phyloP scores from a whole-genome alignment of 2,888 invertebrate genomes.

The Arrhopalites spinosus region DNA sequence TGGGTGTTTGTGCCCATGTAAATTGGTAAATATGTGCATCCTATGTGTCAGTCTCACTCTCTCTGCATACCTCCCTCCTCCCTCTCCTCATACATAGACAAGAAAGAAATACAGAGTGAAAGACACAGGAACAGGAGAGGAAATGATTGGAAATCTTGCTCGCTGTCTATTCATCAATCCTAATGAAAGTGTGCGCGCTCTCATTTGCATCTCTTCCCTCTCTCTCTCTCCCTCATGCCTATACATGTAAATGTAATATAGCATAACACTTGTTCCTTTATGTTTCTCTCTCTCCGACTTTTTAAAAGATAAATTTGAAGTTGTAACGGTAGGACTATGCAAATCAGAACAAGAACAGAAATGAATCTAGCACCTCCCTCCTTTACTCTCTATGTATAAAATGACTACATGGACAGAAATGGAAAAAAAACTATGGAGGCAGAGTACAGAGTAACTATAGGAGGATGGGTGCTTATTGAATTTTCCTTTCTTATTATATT shows the following conservation, averaged over 20 bases:
- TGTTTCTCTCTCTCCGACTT: constrained; percentile 7
- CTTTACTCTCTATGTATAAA: no score
- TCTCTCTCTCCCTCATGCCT: neutral
- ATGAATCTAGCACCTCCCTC: no score
- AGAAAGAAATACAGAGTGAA: constrained; percentile 4
- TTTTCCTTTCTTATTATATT: constrained; percentile 3
- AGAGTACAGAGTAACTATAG: neutral
- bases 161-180: constrained; percentile 39
- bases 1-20: constrained; percentile 24
- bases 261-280: no score
- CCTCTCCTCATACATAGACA: neutral
- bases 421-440: no score
- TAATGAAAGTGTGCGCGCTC: constrained; percentile 28
- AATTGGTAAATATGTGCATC: constrained; percentile 24
- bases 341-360: no score
- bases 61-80: neutral
- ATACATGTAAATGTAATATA: neutral
- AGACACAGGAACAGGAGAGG: constrained; percentile 22
- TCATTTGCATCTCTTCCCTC: constrained; percentile 31
- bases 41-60: neutral
- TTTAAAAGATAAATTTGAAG: constrained; percentile 3
- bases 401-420: no score
- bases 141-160: constrained; percentile 35
- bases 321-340: neutral
- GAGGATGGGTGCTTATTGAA: neutral